A percentile compares a stretch with the other conserved stretches of the same genome.
Conservation (phyloP, 1,140 invertebrate genomes). For the Calephelis nemesis region DNA sequence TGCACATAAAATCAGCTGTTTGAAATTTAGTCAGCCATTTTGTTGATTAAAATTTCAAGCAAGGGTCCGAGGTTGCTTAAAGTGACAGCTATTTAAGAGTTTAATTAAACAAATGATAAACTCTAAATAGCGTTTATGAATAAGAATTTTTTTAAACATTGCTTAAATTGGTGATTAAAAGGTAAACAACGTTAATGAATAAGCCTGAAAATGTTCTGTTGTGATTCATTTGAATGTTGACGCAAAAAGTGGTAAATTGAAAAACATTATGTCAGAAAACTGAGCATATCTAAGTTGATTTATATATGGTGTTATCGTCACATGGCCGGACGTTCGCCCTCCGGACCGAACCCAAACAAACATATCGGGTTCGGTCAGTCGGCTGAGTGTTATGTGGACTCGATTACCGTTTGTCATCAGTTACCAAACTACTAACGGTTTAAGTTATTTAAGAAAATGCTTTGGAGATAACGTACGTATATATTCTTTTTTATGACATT, state of each 20-base stretch:
- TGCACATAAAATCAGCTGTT: too few species aligned
- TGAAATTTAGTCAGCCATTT: too few species aligned
- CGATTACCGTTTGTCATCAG: conserved; percentile 26
- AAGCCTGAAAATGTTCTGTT: too few species aligned
- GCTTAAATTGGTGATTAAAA: too few species aligned
- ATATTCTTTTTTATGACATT: too few species aligned
- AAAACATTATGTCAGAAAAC: conserved; percentile 2
- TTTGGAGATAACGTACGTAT: neutral
- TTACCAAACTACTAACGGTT: conserved; percentile 14
- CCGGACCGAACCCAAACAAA: conserved; percentile 42
- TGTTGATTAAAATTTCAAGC: too few species aligned
- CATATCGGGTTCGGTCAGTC: conserved; percentile 45
- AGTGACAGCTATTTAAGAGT: too few species aligned
- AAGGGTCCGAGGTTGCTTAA: too few species aligned
- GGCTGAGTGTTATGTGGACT: conserved; percentile 24
- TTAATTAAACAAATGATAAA: too few species aligned
- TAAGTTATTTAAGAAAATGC: neutral
- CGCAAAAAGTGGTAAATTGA: neutral
- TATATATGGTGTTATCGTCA: conserved; percentile 43
- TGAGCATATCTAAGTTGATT: conserved; percentile 38
- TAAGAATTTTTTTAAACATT: too few species aligned
- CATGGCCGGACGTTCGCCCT: conserved; percentile 35
- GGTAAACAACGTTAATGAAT: too few species aligned
- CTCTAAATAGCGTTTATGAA: too few species aligned
- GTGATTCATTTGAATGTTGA: neutral